Conservation (phyloP, 2,113 vertebrate genomes). For the Mesoclemmys tuberculata region DNA sequence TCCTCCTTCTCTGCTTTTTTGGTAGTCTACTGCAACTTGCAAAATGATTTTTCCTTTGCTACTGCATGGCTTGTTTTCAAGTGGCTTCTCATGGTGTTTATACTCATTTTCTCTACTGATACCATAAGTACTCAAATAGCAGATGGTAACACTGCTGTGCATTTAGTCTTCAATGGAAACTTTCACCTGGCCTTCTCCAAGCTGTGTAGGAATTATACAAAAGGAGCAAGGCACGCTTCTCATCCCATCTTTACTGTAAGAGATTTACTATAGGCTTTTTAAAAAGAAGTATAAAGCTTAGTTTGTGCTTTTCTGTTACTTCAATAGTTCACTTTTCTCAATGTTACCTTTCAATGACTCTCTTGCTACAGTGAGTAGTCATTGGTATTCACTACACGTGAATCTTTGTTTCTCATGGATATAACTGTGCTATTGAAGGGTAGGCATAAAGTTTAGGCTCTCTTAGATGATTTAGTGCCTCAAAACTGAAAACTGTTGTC, state of each 20-base stretch:
- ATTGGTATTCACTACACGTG: not conserved
- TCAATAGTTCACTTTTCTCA: not conserved
- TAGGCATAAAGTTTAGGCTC: constrained; percentile 2
- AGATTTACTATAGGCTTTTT: not conserved
- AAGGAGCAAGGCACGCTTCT: not conserved
- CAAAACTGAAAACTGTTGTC: not conserved
- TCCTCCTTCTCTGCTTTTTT: not conserved
- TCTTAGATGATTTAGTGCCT: not conserved
- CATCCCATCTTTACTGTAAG: not conserved
- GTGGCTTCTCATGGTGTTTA: not conserved
- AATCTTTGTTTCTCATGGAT: not conserved
- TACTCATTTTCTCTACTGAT: not conserved
- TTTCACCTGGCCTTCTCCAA: not conserved
- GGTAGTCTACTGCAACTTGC: not conserved
- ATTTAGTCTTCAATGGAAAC: not conserved
- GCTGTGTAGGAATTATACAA: not conserved
- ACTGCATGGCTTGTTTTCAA: not conserved
- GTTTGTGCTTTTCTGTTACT: not conserved
- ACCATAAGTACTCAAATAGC: not conserved
- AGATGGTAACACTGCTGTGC: constrained; percentile 24
- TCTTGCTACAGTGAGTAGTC: not conserved
- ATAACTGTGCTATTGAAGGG: not conserved
- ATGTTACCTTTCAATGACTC: not conserved
- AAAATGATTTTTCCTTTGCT: not conserved
- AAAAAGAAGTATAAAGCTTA: not conserved